Evolutionary conservation across 2,113 vertebrate genomes (phyloP).

Genomic region (Halcyon senegalensis): DNA sequence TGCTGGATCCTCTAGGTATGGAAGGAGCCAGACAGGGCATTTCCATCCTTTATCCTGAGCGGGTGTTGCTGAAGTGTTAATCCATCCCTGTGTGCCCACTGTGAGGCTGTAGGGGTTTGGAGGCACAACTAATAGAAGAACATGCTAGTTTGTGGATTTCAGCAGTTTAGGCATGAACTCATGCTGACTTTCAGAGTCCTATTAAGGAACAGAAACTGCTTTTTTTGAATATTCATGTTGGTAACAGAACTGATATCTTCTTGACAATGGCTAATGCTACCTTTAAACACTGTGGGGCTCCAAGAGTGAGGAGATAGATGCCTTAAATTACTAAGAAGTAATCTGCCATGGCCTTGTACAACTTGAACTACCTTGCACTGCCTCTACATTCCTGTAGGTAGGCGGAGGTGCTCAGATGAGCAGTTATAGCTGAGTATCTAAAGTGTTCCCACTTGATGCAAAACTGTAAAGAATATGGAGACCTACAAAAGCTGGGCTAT

Average conservation of each 20-base stretch:
- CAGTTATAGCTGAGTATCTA: neutral
- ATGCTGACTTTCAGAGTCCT: neutral
- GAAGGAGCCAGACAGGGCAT: neutral
- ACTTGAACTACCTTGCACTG: neutral
- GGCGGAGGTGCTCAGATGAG: neutral
- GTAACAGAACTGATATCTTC: neutral
- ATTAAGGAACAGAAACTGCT: neutral
- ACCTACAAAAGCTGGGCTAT: neutral
- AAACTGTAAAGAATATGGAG: neutral
- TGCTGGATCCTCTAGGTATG: neutral
- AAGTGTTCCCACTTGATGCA: neutral
- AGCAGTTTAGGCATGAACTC: neutral
- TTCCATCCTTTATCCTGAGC: neutral
- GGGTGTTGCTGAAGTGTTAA: neutral
- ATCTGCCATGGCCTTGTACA: neutral
- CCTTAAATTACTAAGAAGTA: neutral
- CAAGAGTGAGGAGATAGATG: neutral
- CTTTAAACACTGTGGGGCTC: neutral
- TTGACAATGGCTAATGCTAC: neutral
- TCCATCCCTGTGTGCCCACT: neutral
- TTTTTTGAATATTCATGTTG: neutral
- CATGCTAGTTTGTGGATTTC: neutral
- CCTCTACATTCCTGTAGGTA: neutral
- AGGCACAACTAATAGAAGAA: neutral
- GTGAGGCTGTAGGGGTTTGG: neutral